Conservation (phyloP, 1,140 invertebrate genomes). For the Periplaneta americana region DNA sequence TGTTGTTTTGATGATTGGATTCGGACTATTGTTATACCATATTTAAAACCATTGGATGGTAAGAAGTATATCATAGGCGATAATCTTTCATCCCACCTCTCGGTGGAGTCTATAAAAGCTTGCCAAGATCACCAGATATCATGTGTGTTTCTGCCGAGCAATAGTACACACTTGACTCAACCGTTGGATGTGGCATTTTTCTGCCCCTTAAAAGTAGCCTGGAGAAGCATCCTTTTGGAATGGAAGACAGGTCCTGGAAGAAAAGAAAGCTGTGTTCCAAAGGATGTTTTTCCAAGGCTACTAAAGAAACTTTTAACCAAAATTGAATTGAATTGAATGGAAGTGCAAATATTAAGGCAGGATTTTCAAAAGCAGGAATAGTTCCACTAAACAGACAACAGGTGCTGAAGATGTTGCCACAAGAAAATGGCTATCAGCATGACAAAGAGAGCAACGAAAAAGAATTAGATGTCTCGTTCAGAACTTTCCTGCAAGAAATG, state of each 20-base stretch:
- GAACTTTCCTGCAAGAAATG: too few species aligned
- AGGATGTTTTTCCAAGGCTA: background rate
- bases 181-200: background rate
- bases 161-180: background rate
- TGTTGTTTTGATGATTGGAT: slow-evolving; percentile 31
- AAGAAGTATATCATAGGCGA: slow-evolving; percentile 34
- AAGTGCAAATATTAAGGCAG: background rate
- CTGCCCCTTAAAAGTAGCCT: background rate
- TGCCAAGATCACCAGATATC: slow-evolving; percentile 2
- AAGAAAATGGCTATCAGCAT: too few species aligned
- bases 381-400: background rate
- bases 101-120: slow-evolving; percentile 12
- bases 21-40: slow-evolving; percentile 24
- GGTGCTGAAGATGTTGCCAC: background rate
- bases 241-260: slow-evolving; percentile 1
- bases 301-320: background rate
- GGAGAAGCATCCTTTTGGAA: background rate
- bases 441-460: too few species aligned
- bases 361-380: background rate
- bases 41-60: slow-evolving; percentile 26
- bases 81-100: slow-evolving; percentile 34
- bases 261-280: background rate
- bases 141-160: background rate
- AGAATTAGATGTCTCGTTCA: too few species aligned
- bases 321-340: background rate